phyloP scores from a whole-genome alignment of 2,888 invertebrate genomes.

The Strigamia crassipes region DNA sequence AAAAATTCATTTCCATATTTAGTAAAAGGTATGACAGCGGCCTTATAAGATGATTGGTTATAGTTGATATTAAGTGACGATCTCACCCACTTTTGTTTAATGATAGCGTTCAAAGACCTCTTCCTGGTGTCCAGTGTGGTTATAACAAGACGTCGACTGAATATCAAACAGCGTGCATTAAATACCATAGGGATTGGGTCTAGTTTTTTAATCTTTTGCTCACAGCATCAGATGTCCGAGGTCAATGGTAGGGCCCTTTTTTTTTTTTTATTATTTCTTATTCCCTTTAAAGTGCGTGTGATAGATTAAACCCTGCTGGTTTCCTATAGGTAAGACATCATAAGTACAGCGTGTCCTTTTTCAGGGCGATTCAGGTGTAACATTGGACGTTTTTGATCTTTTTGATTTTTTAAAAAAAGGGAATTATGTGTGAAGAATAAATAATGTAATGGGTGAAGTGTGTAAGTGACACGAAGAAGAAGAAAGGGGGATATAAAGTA shows the following conservation, averaged over 20 bases:
- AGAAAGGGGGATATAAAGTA: not conserved
- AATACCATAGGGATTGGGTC: constrained; percentile 15
- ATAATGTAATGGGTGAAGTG: not conserved
- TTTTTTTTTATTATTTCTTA: not conserved
- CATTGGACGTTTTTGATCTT: not conserved
- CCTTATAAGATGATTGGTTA: not conserved
- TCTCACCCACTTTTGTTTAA: constrained; percentile 16
- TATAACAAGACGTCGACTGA: not conserved
- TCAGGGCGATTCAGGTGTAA: constrained; percentile 1
- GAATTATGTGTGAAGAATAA: not conserved
- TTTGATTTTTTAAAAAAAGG: too few relatives aligned
- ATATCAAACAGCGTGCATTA: constrained; percentile 19
- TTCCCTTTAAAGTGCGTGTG: constrained; percentile 10
- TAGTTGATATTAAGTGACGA: not conserved
- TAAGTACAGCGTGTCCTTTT: not conserved
- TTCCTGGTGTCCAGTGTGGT: constrained; percentile 13
- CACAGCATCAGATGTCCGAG: constrained; percentile 6
- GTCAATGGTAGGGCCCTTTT: not conserved
- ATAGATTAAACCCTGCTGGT: constrained; percentile 21
- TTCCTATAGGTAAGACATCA: not conserved
- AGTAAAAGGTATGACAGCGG: not conserved
- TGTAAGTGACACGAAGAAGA: not conserved
- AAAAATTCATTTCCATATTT: not conserved
- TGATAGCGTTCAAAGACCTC: constrained; percentile 13
- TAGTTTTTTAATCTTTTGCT: constrained; percentile 11